Evolutionary conservation across 2,888 invertebrate genomes (phyloP).

Genomic region (Cetonia aurata): DNA sequence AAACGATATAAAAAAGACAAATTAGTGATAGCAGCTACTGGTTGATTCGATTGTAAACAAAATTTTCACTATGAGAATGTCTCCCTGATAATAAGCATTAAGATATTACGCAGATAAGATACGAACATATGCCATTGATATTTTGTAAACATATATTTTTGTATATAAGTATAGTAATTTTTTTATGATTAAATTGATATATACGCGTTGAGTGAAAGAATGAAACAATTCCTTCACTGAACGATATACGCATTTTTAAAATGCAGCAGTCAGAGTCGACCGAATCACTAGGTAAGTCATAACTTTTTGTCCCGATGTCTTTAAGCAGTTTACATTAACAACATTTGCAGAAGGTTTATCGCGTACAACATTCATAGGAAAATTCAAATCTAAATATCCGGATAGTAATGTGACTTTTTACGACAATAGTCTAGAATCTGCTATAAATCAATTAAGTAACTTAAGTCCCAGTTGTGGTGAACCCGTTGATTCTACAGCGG

Average conservation of each 20-base stretch:
- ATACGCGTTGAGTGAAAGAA: too few relatives aligned
- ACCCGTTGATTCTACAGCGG: too few relatives aligned
- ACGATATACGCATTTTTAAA: not conserved
- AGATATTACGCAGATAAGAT: conserved; percentile 9
- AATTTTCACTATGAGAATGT: not conserved
- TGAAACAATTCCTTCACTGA: too few relatives aligned
- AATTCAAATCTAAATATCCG: conserved; percentile 50
- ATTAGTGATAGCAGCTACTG: not conserved
- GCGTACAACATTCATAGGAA: conserved; percentile 50
- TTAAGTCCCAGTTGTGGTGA: too few relatives aligned
- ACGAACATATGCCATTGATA: not conserved
- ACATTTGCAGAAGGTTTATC: conserved; percentile 51
- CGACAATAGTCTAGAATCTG: conserved; percentile 52
- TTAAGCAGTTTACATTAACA: not conserved
- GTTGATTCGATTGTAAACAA: not conserved
- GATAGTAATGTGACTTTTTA: conserved; percentile 51
- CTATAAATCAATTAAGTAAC: conserved; percentile 45
- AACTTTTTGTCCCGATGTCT: not conserved
- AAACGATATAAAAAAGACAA: too few relatives aligned
- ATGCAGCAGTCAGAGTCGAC: not conserved
- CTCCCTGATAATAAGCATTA: not conserved
- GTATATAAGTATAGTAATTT: not conserved
- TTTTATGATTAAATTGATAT: too few relatives aligned
- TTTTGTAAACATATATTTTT: conserved; percentile 17
- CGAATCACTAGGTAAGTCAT: conserved; percentile 27